phyloP scores from a whole-genome alignment of 2,888 invertebrate species.

The Latrodectus elegans region DNA sequence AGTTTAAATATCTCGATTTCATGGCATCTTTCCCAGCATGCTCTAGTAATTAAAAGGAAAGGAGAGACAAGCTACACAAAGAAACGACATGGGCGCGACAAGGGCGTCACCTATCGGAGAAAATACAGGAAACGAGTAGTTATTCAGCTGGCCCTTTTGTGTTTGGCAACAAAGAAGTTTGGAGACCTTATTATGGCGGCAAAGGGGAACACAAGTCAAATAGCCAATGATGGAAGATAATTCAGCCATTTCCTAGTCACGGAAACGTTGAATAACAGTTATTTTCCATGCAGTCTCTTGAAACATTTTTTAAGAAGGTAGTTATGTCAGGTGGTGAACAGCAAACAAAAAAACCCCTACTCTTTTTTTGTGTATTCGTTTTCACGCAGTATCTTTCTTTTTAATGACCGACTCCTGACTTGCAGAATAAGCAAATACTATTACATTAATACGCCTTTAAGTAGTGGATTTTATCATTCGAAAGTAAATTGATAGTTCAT shows the following conservation, averaged over 20 bases:
- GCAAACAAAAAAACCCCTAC: no score
- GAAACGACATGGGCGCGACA: constrained; percentile 14
- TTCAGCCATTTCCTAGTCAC: neutral
- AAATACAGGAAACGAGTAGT: constrained; percentile 27
- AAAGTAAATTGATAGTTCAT: no score
- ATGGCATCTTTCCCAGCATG: constrained; percentile 22
- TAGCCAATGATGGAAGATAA: constrained; percentile 15
- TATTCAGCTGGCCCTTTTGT: constrained; percentile 64
- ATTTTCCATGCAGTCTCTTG: neutral
- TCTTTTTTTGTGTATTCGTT: no score
- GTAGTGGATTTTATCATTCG: no score
- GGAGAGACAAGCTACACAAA: constrained; percentile 22
- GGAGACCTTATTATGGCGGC: neutral
- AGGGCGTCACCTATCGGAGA: constrained; percentile 59
- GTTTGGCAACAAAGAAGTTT: constrained; percentile 33
- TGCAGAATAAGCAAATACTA: no score
- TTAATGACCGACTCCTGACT: no score
- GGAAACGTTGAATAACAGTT: neutral
- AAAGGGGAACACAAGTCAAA: neutral
- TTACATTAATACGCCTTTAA: no score
- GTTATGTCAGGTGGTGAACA: neutral
- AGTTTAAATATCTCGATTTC: constrained; percentile 25
- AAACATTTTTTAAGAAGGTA: neutral
- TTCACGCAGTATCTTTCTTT: no score
- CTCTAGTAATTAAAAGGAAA: constrained; percentile 58